Conservation (phyloP, 2,113 vertebrate species). For the Hippoglossus stenolepis region DNA sequence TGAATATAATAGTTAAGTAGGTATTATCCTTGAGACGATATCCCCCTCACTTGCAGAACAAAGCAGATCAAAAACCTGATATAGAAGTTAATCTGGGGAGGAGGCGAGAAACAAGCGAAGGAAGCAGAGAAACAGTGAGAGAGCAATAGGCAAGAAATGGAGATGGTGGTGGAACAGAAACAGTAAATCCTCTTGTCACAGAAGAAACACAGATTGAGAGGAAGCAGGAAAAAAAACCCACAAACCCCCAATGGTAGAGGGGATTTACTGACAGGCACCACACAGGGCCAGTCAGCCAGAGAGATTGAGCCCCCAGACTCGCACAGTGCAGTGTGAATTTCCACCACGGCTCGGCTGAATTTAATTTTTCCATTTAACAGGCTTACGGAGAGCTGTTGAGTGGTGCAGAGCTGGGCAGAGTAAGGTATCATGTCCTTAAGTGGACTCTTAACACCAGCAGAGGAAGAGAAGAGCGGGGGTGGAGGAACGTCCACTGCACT, state of each 20-base stretch:
- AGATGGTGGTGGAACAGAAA: conserved; percentile 39
- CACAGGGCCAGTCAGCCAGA: conserved; percentile 33
- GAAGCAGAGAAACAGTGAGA: conserved; percentile 2
- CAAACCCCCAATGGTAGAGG: conserved; percentile 19
- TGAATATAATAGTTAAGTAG: conserved; percentile 37
- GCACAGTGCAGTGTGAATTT: conserved; percentile 60
- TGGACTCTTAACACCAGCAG: conserved; percentile 25
- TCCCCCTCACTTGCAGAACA: conserved; percentile 26
- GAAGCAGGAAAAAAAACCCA: neutral
- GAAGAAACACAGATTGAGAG: conserved; percentile 46
- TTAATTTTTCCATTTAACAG: conserved; percentile 75
- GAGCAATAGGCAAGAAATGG: conserved; percentile 3
- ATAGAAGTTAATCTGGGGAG: conserved; percentile 27
- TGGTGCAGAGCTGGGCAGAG: conserved; percentile 30
- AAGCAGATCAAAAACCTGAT: conserved; percentile 54
- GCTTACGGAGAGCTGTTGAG: conserved; percentile 67
- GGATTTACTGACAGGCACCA: conserved; percentile 48
- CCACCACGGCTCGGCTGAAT: conserved; percentile 58
- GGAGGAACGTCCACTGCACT: neutral
- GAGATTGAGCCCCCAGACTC: conserved; percentile 44
- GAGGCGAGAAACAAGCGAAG: neutral
- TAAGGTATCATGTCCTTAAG: conserved; percentile 46
- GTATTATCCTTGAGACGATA: conserved; percentile 36
- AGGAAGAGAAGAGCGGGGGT: conserved; percentile 9
- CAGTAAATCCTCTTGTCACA: conserved; percentile 53